Evolutionary conservation across 2,113 vertebrate genomes (phyloP), one percentile per base, ranked within the genome.

Genomic region (Empidonax alnorum): DNA sequence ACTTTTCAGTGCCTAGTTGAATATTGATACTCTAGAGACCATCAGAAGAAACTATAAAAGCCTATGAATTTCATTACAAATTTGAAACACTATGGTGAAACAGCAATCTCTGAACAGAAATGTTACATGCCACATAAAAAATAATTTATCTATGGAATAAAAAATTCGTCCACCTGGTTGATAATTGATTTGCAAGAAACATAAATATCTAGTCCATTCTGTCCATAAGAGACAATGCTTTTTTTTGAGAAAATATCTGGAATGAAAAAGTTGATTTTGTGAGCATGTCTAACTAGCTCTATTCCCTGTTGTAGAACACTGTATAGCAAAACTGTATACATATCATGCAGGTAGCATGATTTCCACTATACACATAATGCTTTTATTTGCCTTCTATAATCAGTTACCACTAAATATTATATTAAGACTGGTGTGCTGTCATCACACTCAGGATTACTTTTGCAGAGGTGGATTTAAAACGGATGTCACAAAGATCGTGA

Each of bases 1-100:
- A 50, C 47, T 89, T 88, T 92, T 73, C 58, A 85, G 69, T 47
- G 37, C 68, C 56, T 89, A 44, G 50, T 39, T 93, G 55, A 87
- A 72, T 59, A 65, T 6, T 56, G 49, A 58, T 79, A 62, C 67
- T 39, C 58, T 72, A 52, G 66, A 68, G 68, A 84, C 22, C 28
- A 69, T 46, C 49, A 42, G 15, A 68, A 89, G 35, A 77, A 87
- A 75, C 21, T 56, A 27, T 22, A 8, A 27, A 74, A 61, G 37
- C 33, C 53, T 62, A 52, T 42, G 24, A 89, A 85, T 94, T 89
- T 75, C 53, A 76, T 84, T 78, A 72, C 18, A 76, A 56, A 73
- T 73, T 68, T 82, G 18, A 69, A 82, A 37, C 49, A 53, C 16
- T 30, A 12, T 66, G 27, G 9, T 56, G 58, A 67, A 84, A 20